phyloP scores from a whole-genome alignment of 1,140 invertebrate genomes.

The Caenorhabditis briggsae region DNA sequence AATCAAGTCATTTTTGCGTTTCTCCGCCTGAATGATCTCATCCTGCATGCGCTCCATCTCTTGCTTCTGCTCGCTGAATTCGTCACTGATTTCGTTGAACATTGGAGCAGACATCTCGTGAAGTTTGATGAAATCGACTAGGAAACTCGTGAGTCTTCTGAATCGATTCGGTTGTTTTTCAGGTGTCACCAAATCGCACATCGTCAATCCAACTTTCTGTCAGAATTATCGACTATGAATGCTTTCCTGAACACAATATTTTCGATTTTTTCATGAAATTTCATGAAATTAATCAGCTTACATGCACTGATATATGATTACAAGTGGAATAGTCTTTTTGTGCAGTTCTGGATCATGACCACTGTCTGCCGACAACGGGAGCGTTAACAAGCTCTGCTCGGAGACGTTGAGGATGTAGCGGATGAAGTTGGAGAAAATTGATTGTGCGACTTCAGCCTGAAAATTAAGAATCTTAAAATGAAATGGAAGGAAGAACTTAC shows the following conservation, averaged over 20 bases:
- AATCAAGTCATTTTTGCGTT: background rate
- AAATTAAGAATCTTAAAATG: background rate
- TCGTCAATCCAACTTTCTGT: constrained; percentile 6
- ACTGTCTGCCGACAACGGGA: background rate
- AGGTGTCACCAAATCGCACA: constrained; percentile 3
- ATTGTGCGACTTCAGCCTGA: background rate
- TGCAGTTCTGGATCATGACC: constrained; percentile 11
- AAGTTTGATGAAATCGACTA: constrained; percentile 10
- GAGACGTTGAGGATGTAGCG: background rate
- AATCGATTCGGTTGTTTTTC: background rate
- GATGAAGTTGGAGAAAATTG: background rate
- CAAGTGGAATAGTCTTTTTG: background rate
- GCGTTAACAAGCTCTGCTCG: background rate
- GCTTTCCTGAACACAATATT: constrained; percentile 8
- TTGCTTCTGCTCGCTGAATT: constrained; percentile 1
- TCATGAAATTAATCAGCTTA: background rate
- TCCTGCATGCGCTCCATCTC: constrained; percentile 9
- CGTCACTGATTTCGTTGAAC: constrained; percentile 24
- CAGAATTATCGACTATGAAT: constrained; percentile 30
- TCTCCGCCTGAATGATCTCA: background rate
- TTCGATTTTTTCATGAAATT: background rate
- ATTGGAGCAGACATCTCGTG: background rate
- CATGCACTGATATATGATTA: constrained; percentile 15
- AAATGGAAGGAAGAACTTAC: background rate
- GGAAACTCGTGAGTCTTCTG: background rate